Evolutionary conservation across 23 tunicate genomes (phyloP), one percentile per base, ranked within the genome.

Genomic region (Oikopleura albicans): DNA sequence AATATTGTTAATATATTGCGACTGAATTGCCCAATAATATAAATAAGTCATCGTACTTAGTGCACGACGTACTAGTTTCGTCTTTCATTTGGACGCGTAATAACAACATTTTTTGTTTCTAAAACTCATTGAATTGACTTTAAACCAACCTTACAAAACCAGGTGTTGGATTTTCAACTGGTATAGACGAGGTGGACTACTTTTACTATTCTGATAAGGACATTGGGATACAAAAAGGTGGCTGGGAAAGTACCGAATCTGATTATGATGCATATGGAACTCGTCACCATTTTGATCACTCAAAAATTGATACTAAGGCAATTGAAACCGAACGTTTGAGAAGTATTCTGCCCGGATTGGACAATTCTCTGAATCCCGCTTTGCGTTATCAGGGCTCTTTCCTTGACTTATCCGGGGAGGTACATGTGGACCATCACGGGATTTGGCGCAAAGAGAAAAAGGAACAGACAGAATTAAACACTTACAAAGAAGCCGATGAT

Each of bases 261-360:
- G 79, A 71, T 71, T 71, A 22, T 29, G 79, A 71, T 29, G 79
- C 37, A 22, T 71, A 71, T 71, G 79, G 79, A 71, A 71, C 79
- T 12, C 2, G 34, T 27, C 79, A 29, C 2, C 79, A 71, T 71
- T 71, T 49, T 49, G 63, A 49, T 22, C 12, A 49, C 12, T 49
- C 63, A 49, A 49, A 49, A 49, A 49, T 49, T 49, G 63, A 49
- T 49, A 49, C 63, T 12, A 49, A 12, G 63, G 63, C 63, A 8
- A 12, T 49, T 12, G 63, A 49, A 49, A 22, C 63, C 22, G 63
- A 49, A 22, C 12, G 63, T 8, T 22, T 49, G 16, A 49, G 22
- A 49, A 12, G 22, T 49, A 49, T 49, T 8, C 63, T 49, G 12
- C 63, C 63, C 22, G 63, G 63, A 49, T 22, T 49, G 12, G 63